Evolutionary conservation across 2,797 vertebrate species (phyloP).

Genomic region (Acanthopagrus latus): DNA sequence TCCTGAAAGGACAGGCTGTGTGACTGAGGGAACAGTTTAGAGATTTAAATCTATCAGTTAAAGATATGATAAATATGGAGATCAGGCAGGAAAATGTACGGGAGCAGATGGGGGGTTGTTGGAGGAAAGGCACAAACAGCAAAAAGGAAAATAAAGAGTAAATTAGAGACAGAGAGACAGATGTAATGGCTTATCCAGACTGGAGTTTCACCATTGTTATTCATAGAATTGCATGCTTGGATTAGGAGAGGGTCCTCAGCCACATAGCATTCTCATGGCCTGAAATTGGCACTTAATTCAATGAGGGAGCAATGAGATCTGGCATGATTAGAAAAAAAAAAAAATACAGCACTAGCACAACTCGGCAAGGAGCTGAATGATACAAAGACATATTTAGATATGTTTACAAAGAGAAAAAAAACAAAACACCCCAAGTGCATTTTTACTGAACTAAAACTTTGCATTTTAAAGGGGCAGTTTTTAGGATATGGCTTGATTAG

Average conservation of each 20-base stretch:
- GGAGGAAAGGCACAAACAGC: constrained; percentile 7
- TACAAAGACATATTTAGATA: constrained; percentile 21
- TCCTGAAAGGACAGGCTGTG: constrained; percentile 24
- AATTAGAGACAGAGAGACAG: constrained; percentile 46
- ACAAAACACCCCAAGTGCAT: neutral
- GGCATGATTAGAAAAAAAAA: constrained; percentile 60
- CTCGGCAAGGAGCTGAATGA: constrained; percentile 11
- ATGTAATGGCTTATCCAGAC: constrained; percentile 61
- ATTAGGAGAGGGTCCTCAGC: constrained; percentile 66
- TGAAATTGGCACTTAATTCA: constrained; percentile 79
- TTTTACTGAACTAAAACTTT: neutral
- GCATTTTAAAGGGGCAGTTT: neutral
- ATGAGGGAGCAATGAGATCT: constrained; percentile 61
- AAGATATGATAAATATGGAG: constrained; percentile 33
- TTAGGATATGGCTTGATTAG: too few species aligned
- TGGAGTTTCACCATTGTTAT: constrained; percentile 72
- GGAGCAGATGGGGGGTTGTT: constrained; percentile 24
- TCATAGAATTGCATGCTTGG: constrained; percentile 75
- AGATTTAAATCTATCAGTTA: constrained; percentile 44
- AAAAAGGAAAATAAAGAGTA: constrained; percentile 39
- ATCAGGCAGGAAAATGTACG: constrained; percentile 4
- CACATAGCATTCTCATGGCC: constrained; percentile 54
- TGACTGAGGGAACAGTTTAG: constrained; percentile 23
- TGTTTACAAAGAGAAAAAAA: constrained; percentile 8
- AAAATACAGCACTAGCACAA: constrained; percentile 18